Evolutionary conservation across 2,888 invertebrate genomes (phyloP), one percentile per base, ranked within the genome.

Genomic region (Cerastis leucographa): DNA sequence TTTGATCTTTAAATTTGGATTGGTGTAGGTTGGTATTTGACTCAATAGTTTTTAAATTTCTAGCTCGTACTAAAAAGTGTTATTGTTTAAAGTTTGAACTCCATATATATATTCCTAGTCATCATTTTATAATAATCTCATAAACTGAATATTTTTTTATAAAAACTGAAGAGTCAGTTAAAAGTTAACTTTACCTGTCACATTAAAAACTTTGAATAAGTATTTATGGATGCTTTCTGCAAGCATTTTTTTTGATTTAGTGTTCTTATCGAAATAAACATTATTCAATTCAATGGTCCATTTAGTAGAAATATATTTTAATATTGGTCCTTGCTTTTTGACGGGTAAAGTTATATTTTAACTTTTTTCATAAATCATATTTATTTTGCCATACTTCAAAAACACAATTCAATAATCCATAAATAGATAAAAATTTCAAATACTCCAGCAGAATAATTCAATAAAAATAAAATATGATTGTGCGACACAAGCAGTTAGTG

Each of bases 391-490:
- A 68, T 51, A 54, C 5, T 35, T 56, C 35, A 49, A 71, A 42
- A 70, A 68, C 17, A 61, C 22, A 51, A 40, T 74, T 44, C 11
- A 65, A 51, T 44, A 11, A 51, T 67, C 51, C 14, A 42, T 42
- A 49, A 11, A 42, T 35, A 80, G 56, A 71, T 25, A 56, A 61
- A 66, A 0, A 66, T n/a, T 66, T 44, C 17, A 35, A 68, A 71
- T 64, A 54, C 25, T 22, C 65, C 35, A 78, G 85, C 85, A 81
- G 61, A 65, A 40, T 71, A 71, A 76, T 74, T 56, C 64, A 71
- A 81, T 77, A 42, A 72, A 81, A 80, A 81, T 87, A 85, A 90
- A 88, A 88, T 86, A 86, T 87, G 79, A 87, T 83, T 87, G 85
- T 85, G 88, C 87, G 80, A 79, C 25, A 84, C 81, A 80, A 80